Evolutionary conservation across 2,797 vertebrate genomes (phyloP).

Genomic region (Selene dorsalis): DNA sequence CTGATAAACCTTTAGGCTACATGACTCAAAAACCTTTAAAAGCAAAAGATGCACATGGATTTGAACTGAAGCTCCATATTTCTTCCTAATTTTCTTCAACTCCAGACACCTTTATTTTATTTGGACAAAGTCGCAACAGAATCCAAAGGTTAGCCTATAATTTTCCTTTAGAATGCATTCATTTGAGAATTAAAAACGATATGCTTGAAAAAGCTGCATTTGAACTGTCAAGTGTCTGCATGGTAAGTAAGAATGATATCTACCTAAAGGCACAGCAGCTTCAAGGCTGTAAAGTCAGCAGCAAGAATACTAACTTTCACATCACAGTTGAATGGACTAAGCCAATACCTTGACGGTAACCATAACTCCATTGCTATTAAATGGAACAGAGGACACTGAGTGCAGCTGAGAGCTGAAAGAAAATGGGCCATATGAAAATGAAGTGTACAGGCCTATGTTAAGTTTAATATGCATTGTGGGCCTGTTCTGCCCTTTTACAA

Average conservation of each 20-base stretch:
- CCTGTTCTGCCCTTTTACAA: slow-evolving; percentile 63
- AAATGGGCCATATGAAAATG: slow-evolving; percentile 60
- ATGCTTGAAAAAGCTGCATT: slow-evolving; percentile 39
- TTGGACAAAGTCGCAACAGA: not conserved
- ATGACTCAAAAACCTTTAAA: no score
- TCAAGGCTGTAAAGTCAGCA: slow-evolving; percentile 58
- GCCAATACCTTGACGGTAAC: slow-evolving; percentile 40
- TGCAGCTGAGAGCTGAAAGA: slow-evolving; percentile 26
- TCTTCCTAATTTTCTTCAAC: not conserved
- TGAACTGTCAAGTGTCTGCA: slow-evolving; percentile 21
- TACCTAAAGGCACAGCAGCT: slow-evolving; percentile 32
- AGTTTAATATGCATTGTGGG: slow-evolving; percentile 57
- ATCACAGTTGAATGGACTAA: slow-evolving; percentile 57
- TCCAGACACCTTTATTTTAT: slow-evolving; percentile 15
- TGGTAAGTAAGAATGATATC: slow-evolving; percentile 32
- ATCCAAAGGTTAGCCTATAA: not conserved
- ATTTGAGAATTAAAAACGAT: slow-evolving; percentile 33
- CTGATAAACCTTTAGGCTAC: no score
- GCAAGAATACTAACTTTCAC: slow-evolving; percentile 34
- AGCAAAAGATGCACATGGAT: not conserved
- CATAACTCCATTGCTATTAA: slow-evolving; percentile 52
- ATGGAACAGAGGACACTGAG: slow-evolving; percentile 51
- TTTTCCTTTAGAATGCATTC: slow-evolving; percentile 28
- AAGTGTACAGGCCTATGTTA: slow-evolving; percentile 55
- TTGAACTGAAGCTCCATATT: not conserved